These are phyloP conservation scores for Rafetus swinhoei DNA, from an alignment of 2,113 vertebrate genomes.

Conservation along the genomic window DNA sequence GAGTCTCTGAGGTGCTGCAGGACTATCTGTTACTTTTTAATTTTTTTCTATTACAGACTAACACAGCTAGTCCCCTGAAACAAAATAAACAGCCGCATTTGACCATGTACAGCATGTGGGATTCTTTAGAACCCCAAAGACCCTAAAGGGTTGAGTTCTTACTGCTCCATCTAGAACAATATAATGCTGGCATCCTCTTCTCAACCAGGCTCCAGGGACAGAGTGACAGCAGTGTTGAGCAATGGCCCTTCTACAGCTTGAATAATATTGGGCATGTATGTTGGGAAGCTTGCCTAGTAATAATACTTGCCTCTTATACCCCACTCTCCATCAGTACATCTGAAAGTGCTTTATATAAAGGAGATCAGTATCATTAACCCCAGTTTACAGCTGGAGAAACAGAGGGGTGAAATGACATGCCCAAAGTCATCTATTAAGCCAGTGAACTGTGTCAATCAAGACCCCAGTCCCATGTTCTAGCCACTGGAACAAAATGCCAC, in stretches of 20 bases:
- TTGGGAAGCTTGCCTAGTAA: neutral
- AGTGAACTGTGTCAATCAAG: neutral
- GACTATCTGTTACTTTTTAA: no score
- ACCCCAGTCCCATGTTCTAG: neutral
- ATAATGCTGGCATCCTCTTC: neutral
- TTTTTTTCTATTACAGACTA: no score
- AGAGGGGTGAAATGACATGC: neutral
- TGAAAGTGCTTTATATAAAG: no score
- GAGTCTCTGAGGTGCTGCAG: no score
- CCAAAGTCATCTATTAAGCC: neutral
- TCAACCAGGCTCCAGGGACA: neutral
- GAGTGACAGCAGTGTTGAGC: neutral
- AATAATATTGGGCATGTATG: neutral
- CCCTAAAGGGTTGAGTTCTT: neutral
- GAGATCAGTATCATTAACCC: no score
- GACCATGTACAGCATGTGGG: rapidly evolving
- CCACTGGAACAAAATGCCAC: neutral
- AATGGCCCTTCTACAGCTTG: neutral
- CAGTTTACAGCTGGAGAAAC: no score
- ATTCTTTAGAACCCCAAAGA: neutral
- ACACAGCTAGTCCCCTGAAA: no score
- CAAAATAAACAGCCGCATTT: neutral
- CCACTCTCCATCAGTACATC: no score
- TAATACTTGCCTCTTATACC: no score
- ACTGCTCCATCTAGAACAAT: neutral